Evolutionary conservation across 92 coral and sea anemone species (phyloP).

Genomic region (Actinostola sp.): DNA sequence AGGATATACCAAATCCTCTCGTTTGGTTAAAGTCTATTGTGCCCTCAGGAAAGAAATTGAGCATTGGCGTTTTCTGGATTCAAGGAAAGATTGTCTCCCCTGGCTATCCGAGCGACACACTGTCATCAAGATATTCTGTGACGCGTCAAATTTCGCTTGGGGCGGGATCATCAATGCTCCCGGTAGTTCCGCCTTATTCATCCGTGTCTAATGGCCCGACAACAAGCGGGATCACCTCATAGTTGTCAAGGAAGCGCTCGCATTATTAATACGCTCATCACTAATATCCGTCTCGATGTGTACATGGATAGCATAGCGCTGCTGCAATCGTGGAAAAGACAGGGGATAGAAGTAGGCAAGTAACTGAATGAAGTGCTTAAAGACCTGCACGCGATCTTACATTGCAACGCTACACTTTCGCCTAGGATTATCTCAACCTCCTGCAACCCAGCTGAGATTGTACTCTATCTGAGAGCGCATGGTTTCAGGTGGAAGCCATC

Average conservation of each 20-base stretch:
- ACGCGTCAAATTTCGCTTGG: slow-evolving; percentile 12
- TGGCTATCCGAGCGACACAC: slow-evolving; percentile 4
- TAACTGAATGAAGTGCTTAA: neutral
- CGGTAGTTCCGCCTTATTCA: neutral
- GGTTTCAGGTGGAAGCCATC: no score
- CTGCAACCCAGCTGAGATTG: no score
- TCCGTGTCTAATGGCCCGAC: slow-evolving; percentile 1
- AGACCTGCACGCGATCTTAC: no score
- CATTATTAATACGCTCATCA: neutral
- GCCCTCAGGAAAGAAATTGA: slow-evolving; percentile 27
- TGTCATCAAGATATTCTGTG: neutral
- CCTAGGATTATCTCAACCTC: no score
- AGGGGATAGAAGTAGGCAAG: slow-evolving; percentile 1
- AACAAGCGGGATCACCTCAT: neutral
- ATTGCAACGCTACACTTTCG: no score
- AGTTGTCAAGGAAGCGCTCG: slow-evolving; percentile 10
- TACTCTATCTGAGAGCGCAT: no score
- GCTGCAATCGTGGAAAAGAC: slow-evolving; percentile 5
- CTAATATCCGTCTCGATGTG: no score
- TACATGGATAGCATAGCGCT: neutral
- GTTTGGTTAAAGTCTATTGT: slow-evolving; percentile 25
- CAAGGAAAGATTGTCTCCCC: slow-evolving; percentile 32
- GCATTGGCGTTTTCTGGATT: slow-evolving; percentile 34
- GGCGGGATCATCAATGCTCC: neutral
- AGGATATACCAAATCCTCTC: no score